These are phyloP conservation scores for Drosophila cracens DNA, from an alignment of 2,888 invertebrate genomes.

Conservation along the genomic window DNA sequence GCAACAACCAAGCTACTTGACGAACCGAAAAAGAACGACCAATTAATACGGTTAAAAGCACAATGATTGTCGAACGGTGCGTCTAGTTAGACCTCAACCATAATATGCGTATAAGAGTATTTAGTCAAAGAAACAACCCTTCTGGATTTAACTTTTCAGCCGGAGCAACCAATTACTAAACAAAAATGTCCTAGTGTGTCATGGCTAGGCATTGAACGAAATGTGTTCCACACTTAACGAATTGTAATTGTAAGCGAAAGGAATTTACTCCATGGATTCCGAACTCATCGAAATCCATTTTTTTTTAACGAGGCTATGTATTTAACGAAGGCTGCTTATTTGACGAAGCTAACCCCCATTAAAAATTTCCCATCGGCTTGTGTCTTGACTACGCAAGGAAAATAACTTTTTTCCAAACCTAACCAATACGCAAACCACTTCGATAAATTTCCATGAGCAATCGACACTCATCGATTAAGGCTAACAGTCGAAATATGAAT, in stretches of 20 bases:
- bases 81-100: not conserved
- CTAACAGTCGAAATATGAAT: not conserved
- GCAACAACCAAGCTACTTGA: not conserved
- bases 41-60: not conserved
- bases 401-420: not conserved
- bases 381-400: constrained; percentile 4
- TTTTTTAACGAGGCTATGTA: not conserved
- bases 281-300: not conserved
- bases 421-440: not conserved
- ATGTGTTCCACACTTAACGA: not conserved
- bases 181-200: not conserved
- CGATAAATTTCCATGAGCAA: not conserved
- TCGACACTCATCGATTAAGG: not conserved
- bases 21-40: not conserved
- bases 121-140: not conserved
- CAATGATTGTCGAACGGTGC: not conserved
- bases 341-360: not conserved
- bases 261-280: not conserved
- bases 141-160: not conserved
- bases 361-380: not conserved
- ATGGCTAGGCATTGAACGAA: not conserved
- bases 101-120: not conserved
- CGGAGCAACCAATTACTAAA: not conserved
- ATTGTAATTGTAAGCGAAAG: not conserved
- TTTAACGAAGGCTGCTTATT: not conserved